These are phyloP conservation scores for Ophioninae sp. DNA, from an alignment of 2,888 invertebrate genomes.

Conservation along the genomic window DNA sequence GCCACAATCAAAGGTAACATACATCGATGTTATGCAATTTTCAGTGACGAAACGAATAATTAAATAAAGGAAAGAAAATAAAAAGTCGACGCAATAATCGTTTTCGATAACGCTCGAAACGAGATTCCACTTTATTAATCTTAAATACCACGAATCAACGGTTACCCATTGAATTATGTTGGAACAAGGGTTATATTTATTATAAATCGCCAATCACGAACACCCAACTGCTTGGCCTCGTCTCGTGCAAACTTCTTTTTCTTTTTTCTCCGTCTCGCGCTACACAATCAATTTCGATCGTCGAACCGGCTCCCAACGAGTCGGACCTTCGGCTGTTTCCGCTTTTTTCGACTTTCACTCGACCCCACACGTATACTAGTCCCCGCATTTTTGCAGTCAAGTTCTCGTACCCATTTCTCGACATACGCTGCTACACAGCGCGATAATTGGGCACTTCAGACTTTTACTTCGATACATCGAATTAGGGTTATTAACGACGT, in stretches of 20 bases:
- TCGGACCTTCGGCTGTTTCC: neutral
- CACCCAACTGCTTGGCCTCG: conserved; percentile 17
- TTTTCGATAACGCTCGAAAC: conserved; percentile 40
- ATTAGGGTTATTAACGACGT: neutral
- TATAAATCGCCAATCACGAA: conserved; percentile 11
- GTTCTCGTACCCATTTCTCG: conserved; percentile 24
- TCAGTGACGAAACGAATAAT: neutral
- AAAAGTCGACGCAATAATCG: conserved; percentile 28
- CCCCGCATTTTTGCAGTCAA: neutral
- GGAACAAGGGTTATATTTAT: conserved; percentile 21
- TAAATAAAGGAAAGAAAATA: neutral
- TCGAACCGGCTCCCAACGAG: conserved; percentile 25
- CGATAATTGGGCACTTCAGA: neutral
- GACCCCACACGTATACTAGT: neutral
- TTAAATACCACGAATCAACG: conserved; percentile 29
- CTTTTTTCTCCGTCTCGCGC: neutral
- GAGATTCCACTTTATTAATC: conserved; percentile 29
- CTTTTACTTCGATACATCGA: neutral
- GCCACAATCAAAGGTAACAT: neutral
- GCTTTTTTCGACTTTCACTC: neutral
- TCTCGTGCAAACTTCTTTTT: conserved; percentile 17
- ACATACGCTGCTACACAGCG: neutral
- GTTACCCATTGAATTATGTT: neutral
- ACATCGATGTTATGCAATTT: conserved; percentile 1
- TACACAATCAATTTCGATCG: conserved; percentile 35